Percentiles rank a stretch among this genome's conserved stretches.
phyloP scores from a whole-genome alignment of 1,140 invertebrate species.

The Aphis craccivora region DNA sequence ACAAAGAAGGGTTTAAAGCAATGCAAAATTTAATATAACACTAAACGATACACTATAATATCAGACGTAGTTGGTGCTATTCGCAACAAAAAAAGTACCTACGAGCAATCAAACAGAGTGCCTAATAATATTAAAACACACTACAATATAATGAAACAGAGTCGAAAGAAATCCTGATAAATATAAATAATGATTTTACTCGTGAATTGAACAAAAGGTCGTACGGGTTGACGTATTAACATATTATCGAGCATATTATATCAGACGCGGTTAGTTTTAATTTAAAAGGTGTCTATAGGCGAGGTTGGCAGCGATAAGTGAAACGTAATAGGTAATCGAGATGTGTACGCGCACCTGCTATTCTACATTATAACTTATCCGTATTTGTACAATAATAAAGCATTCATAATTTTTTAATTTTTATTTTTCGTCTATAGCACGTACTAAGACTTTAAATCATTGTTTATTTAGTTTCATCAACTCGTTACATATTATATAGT shows the following conservation, averaged over 20 bases:
- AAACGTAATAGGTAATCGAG: background rate
- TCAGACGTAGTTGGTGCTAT: background rate
- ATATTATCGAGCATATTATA: background rate
- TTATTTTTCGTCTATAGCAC: background rate
- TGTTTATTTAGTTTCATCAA: background rate
- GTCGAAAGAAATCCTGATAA: background rate
- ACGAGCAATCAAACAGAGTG: background rate
- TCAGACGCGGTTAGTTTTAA: background rate
- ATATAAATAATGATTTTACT: background rate
- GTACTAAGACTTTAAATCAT: background rate
- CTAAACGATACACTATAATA: background rate
- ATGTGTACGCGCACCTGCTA: background rate
- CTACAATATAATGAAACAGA: background rate
- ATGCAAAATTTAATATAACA: background rate
- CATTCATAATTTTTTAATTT: background rate
- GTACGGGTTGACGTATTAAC: background rate
- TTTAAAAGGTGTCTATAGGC: background rate
- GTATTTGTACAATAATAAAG: background rate
- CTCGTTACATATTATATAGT: background rate
- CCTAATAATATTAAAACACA: slow-evolving; percentile 10
- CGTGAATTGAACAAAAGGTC: background rate
- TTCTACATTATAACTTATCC: background rate
- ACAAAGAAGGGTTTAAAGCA: background rate
- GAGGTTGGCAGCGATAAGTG: background rate
- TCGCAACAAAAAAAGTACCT: background rate